Evolutionary conservation across 2,888 invertebrate genomes (phyloP), one percentile per base, ranked within the genome.

Genomic region (Leptinotarsa juncta): DNA sequence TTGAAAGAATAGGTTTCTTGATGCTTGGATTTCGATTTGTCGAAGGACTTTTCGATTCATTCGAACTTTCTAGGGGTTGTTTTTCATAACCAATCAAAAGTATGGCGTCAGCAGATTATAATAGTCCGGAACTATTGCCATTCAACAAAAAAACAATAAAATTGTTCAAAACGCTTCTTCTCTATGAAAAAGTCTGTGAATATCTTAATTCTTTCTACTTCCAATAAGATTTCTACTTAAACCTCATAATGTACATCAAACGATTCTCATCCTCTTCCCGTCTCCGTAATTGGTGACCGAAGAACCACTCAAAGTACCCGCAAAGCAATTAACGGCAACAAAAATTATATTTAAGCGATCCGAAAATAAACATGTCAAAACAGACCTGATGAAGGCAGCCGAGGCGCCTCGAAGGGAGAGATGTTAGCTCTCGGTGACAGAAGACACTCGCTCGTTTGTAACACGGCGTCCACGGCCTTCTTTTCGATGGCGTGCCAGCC

Each of bases 361-460:
- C 76, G 78, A 83, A 84, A 84, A 84, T 84, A 84, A 82, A 83
- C 75, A 83, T 81, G 83, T 84, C 84, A 82, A 82, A 83, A 82
- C 82, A 81, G 71, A 76, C 57, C 71, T 72, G 71, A 65, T 68
- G 51, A 71, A 62, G 72, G 60, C 72, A 65, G 55, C 53, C 49
- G 57, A 74, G 78, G 79, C 67, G 70, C 62, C 78, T 79, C 79
- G 82, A 83, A 82, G 48, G 53, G 73, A 60, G 70, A 74, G 66
- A 70, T 73, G 79, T 79, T 81, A 80, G 80, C 79, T 76, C 77
- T 78, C 77, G 76, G 79, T 83, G 82, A 82, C 82, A 82, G 74
- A 81, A 83, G 80, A 83, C 83, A 83, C 80, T 81, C 80, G 80
- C 78, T 78, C 73, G 77, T 79, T 80, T 79, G 78, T 81, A 78